Conservation (phyloP, 2,113 vertebrate species). For the Numenius arquata region DNA sequence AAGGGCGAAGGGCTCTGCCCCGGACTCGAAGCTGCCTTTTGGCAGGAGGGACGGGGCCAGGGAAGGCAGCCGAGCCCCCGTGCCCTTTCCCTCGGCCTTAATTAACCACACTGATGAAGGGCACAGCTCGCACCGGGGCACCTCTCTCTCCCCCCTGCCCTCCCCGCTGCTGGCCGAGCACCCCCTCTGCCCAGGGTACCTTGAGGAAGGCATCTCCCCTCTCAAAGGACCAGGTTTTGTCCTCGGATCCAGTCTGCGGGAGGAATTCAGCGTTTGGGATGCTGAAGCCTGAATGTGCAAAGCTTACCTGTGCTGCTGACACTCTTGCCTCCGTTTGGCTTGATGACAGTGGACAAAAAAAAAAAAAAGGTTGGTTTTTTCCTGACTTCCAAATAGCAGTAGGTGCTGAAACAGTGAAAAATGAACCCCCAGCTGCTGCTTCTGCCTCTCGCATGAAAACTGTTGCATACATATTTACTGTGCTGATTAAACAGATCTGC, state of each 20-base stretch:
- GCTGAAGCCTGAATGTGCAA: neutral
- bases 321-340: neutral
- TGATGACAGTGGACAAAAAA: neutral
- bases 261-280: neutral
- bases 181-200: neutral
- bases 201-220: neutral
- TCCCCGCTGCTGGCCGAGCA: rapidly evolving
- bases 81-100: neutral
- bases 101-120: neutral
- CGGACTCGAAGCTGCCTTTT: neutral
- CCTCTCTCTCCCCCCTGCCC: neutral
- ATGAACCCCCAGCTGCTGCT: neutral
- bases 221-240: neutral
- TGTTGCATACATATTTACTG: neutral
- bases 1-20: neutral
- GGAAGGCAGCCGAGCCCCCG: neutral
- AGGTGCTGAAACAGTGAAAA: neutral
- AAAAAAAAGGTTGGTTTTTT: rapidly evolving
- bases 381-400: neutral
- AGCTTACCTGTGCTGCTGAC: neutral
- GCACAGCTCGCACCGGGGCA: neutral
- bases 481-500: slow-evolving; percentile 1
- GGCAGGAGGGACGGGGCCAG: neutral
- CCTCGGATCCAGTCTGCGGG: too few relatives aligned
- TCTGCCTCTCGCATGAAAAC: neutral